Conservation (phyloP, 1,140 invertebrate species). For the Leptoteleia sp. region DNA sequence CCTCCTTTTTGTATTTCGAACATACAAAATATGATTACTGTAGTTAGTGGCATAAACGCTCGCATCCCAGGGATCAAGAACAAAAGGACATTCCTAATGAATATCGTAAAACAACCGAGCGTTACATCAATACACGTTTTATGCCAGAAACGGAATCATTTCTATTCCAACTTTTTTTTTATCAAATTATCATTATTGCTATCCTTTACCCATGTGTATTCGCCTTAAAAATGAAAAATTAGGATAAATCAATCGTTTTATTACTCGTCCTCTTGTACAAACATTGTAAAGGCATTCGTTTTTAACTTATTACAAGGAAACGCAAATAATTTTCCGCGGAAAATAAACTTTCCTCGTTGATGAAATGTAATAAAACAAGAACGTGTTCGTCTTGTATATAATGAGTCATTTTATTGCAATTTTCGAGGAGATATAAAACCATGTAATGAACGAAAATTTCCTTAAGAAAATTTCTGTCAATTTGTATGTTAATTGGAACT, state of each 20-base stretch:
- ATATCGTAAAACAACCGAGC: slow-evolving; percentile 27
- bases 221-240: background rate
- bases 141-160: background rate
- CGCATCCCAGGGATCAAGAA: slow-evolving; percentile 4
- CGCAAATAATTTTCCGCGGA: background rate
- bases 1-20: too few relatives aligned
- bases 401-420: background rate
- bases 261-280: background rate
- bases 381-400: background rate
- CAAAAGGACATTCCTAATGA: slow-evolving; percentile 54
- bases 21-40: too few relatives aligned
- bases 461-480: too few relatives aligned
- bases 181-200: too few relatives aligned
- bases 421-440: too few relatives aligned
- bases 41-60: slow-evolving; percentile 14
- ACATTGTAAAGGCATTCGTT: background rate
- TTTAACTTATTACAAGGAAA: background rate
- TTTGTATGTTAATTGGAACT: too few relatives aligned
- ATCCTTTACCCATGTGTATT: too few relatives aligned
- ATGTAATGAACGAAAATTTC: too few relatives aligned
- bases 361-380: background rate
- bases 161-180: too few relatives aligned
- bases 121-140: slow-evolving; percentile 3
- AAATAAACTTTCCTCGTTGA: background rate
- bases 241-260: background rate